Evolutionary conservation across 2,113 vertebrate genomes (phyloP).

Genomic region (Nothocercus nigrocapillus): DNA sequence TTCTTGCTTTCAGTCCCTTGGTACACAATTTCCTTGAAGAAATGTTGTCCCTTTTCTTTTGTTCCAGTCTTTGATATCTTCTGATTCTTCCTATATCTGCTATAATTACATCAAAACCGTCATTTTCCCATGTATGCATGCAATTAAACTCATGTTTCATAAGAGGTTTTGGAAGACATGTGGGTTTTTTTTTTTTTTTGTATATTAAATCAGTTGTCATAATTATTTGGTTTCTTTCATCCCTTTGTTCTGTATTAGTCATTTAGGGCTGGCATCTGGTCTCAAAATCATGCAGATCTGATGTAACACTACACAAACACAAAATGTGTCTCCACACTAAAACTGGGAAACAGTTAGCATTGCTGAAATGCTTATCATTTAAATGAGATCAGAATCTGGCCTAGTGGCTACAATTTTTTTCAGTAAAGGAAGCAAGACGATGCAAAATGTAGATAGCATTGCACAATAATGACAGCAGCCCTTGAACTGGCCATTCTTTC

Average conservation of each 20-base stretch:
- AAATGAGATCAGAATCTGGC: background rate
- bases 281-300: background rate
- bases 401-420: background rate
- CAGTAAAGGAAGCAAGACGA: background rate
- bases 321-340: background rate
- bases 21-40: accelerated
- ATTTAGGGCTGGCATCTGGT: background rate
- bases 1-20: background rate
- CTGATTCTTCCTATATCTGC: background rate
- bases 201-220: background rate
- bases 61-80: background rate
- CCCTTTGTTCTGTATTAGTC: slow-evolving; percentile 1
- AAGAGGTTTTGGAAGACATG: background rate
- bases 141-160: background rate
- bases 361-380: background rate
- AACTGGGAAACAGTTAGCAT: background rate
- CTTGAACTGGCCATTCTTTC: background rate
- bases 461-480: background rate
- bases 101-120: background rate
- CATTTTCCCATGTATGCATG: background rate
- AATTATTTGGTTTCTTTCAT: background rate
- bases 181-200: background rate
- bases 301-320: background rate
- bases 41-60: background rate
- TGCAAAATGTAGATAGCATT: background rate